Base-by-base conservation (phyloP, 2,113 vertebrate genomes). In the Oriolus oriolus region DNA sequence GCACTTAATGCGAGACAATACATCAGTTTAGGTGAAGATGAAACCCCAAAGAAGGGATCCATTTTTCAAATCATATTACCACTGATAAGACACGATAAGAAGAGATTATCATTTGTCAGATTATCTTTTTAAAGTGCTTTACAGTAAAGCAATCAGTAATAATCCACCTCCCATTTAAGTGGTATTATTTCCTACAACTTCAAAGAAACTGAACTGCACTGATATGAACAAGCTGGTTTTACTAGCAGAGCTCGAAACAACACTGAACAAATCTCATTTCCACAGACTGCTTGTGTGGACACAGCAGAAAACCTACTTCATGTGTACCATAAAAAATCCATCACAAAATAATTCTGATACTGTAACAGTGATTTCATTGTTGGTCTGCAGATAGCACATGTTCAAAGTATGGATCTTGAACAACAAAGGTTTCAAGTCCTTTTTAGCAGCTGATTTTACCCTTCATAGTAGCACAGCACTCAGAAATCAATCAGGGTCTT, bases 91-190 rank as follows among this genome's bases (percentile, higher is more conserved):
- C 74, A 87, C 0, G 0, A 15, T 66, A 93, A 94, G 30, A 94
- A 68, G 56, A 89, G 92, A 94, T 93, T 76, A 94, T 20, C 19
- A 15, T 68, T 81, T 47, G 31, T 11, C 88, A 92, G 78, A 85
- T 85, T 90, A 91, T 68, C 87, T 92, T 77, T 85, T 68, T 53
- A 10, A 91, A 96, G 74, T 78, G 78, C 90, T 85, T 94, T 88
- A 60, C 61, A 61, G 90, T 31, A 79, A 75, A 87, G 74, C 66
- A 87, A 79, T 71, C 90, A 73, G 70, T 41, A 52, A 75, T 88
- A 94, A 94, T 75, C 88, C 79, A 57, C 9, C 61, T 83, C 87
- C 70, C 49, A 76, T 53, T 93, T 84, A 76, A 77, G 33, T 17
- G 45, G 31, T 3, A 57, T 80, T 65, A 78, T 83, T 37, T 70